Conservation (phyloP, 2,797 vertebrate species). For the Smutsia gigantea region DNA sequence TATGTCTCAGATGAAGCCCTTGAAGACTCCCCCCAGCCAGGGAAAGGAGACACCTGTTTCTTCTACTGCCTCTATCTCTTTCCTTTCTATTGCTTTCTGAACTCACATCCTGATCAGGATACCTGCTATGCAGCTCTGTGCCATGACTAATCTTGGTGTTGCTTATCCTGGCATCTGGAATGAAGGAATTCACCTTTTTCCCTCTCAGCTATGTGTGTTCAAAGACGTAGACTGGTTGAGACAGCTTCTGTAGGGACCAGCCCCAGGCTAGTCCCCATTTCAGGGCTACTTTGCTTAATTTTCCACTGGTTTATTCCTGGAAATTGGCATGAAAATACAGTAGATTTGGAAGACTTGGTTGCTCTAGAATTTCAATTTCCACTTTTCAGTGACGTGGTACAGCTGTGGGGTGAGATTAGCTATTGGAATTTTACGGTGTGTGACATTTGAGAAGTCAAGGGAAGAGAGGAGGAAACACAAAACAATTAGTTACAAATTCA, state of each 20-base stretch:
- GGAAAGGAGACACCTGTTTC: neutral
- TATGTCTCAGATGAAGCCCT: neutral
- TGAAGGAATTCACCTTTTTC: neutral
- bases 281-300: neutral
- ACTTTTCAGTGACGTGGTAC: conserved; percentile 53
- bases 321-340: neutral
- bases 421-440: conserved; percentile 41
- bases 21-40: neutral
- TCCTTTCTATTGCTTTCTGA: neutral
- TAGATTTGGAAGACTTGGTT: conserved; percentile 44
- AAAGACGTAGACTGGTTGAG: neutral
- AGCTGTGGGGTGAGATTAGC: conserved; percentile 50
- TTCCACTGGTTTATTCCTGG: neutral
- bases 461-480: conserved; percentile 39
- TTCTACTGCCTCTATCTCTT: neutral
- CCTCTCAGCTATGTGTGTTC: neutral
- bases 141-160: neutral
- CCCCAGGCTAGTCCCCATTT: neutral
- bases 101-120: neutral
- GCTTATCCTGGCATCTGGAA: neutral
- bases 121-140: neutral
- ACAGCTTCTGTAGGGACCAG: neutral
- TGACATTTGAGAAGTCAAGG: conserved; percentile 28
- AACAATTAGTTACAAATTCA: conserved; percentile 35
- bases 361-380: conserved; percentile 61